Conservation (phyloP, 2,113 vertebrate species). For the Noctilio leporinus region DNA sequence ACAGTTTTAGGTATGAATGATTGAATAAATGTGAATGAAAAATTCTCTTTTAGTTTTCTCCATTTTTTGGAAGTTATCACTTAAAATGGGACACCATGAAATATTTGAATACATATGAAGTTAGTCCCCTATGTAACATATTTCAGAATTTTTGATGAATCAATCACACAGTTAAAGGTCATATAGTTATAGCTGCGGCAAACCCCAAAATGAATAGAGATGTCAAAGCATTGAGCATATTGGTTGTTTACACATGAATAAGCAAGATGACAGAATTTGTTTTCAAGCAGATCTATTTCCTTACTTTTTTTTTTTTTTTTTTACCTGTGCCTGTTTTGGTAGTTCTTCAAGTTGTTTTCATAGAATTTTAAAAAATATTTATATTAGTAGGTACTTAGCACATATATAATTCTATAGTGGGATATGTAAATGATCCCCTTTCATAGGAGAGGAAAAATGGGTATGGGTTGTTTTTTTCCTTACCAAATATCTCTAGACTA, state of each 20-base stretch:
- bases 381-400: slow-evolving; percentile 43
- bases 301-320: too few species aligned
- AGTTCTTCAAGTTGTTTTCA: slow-evolving; percentile 48
- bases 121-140: neutral
- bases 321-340: slow-evolving; percentile 27
- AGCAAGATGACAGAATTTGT: slow-evolving; percentile 50
- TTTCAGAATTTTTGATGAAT: slow-evolving; percentile 53
- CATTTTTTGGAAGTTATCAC: neutral
- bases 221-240: slow-evolving; percentile 54
- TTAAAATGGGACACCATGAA: neutral
- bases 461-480: slow-evolving; percentile 31
- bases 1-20: neutral
- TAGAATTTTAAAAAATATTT: slow-evolving; percentile 39
- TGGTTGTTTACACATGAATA: slow-evolving; percentile 58
- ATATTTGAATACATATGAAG: neutral
- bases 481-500: slow-evolving; percentile 15
- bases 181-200: slow-evolving; percentile 46
- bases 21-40: neutral
- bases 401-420: slow-evolving; percentile 28
- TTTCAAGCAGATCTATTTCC: slow-evolving; percentile 25
- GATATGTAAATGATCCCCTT: neutral
- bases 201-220: slow-evolving; percentile 46
- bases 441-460: neutral
- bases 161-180: slow-evolving; percentile 51
- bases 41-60: neutral